These are phyloP conservation scores for Zapus hudsonius DNA, from an alignment of 2,113 vertebrate genomes.

Conservation along the genomic window DNA sequence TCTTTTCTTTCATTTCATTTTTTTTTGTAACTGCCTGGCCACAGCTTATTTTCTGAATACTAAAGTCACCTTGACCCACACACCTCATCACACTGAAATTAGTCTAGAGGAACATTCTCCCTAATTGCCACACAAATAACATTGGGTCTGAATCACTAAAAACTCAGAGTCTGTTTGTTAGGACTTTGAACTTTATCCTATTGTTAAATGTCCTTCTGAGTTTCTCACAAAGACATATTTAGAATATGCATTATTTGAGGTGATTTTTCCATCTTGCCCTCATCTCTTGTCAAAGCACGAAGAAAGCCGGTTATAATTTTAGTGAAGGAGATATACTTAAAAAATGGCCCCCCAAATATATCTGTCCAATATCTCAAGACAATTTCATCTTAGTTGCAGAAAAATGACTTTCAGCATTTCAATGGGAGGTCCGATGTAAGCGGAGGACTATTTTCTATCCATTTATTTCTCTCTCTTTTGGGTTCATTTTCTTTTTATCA, in stretches of 20 bases:
- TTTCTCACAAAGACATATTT: background rate
- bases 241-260: background rate
- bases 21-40: background rate
- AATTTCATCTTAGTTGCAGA: slow-evolving; percentile 6
- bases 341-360: background rate
- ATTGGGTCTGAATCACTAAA: background rate
- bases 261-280: slow-evolving; percentile 4
- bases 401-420: background rate
- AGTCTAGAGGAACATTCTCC: background rate
- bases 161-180: background rate
- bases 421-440: background rate
- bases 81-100: background rate
- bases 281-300: background rate
- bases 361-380: slow-evolving; percentile 8
- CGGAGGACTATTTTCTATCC: background rate
- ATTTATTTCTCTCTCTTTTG: background rate
- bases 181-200: background rate
- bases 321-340: background rate
- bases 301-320: background rate
- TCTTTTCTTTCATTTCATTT: slow-evolving; percentile 15
- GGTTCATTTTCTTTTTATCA: too few relatives aligned
- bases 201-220: background rate
- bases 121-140: background rate
- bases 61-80: too few relatives aligned
- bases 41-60: background rate